Evolutionary conservation across 1,140 invertebrate genomes (phyloP), one percentile per base, ranked within the genome.

Genomic region (Atopsyche davidsoni): DNA sequence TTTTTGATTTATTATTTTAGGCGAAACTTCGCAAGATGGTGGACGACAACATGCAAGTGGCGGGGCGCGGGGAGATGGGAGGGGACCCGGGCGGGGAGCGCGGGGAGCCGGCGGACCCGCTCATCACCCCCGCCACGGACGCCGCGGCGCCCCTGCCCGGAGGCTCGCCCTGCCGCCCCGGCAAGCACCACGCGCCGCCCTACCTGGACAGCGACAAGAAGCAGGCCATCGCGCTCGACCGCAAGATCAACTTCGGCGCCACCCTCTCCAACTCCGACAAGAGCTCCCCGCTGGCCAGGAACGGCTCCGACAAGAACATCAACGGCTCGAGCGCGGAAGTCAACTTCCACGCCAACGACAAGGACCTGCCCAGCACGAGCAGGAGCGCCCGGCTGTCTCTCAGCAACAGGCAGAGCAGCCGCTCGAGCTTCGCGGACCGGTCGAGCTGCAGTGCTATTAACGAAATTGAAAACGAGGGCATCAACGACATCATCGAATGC

Each of bases 21-120:
- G 70, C 70, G 69, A 74, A 74, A 71, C 69, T 74, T 46, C 69
- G 72, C 60, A 74, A 73, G 57, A 74, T 74, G 72, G 72, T 74
- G 38, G 72, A 74, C 59, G 72, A 74, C 61, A 70, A 74, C 60
- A 66, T 74, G 54, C 68, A 69, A 46, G 69, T 70, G 22, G 65
- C 69, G 9, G 57, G 68, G 11, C 62, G 69, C 32, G 66, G 66
- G 9, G 69, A 72, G 42, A n/a, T n/a, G n/a, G 65, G 63, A 9
- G 69, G 62, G 4, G 70, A 74, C 35, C 57, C 65, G 42, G 24
- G 44, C 31, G 36, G 41, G 17, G 56, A 55, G 18, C 66, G 71
- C 51, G 66, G 69, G 1, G 72, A 74, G 55, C 68, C 72, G 4
- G 72, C 72, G 1, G 72, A 74, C 51, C 72, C 72, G 6, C 70